Evolutionary conservation across 2,888 invertebrate species (phyloP), one percentile per base, ranked within the genome.

Genomic region (Gasteruption jaculator): DNA sequence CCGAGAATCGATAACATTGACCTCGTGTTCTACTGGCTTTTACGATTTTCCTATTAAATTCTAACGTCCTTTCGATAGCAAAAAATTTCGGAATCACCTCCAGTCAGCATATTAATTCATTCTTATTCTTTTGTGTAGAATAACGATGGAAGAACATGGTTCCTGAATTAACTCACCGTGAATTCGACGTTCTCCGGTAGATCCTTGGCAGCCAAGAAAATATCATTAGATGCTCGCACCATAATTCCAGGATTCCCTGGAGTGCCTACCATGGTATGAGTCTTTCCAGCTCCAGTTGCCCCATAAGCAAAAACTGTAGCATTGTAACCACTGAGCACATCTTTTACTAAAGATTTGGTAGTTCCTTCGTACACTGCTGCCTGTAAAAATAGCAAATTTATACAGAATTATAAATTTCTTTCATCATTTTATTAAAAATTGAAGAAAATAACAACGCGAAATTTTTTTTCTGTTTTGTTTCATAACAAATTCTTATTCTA

Each of bases 281-380:
- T 93, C 73, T 93, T 93, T 20, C 93, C 93, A 3, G 91, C 86
- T 1, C 91, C 91, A 24, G 92, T 93, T 4, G 92, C 87, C 4
- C 92, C 92, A 65, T 93, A 96, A 1, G 96, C 95, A 72, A 96
- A 96, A 18, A 96, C 93, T 0, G 95, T 94, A 0, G 91, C 95
- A 60, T 94, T 94, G 65, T 87, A 91, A 0, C 96, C 96, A 44
- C 50, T 79, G 19, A 95, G 75, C 1, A 96, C 89, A 60, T 89
- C 91, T 29, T 83, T 82, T 2, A 96, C 91, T 12, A 96, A 75
- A 12, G 85, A 81, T 37, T 86, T 86, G 16, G 93, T 89, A 1
- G 94, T 92, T 4, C 82, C 80, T 45, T 84, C 82, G 71, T 95
- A 96, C 0, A 96, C 91, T 36, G 86, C 82, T 62, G 86, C 85